These are phyloP conservation scores for Dione vanillae DNA, from an alignment of 2,888 invertebrate species.

Conservation along the genomic window DNA sequence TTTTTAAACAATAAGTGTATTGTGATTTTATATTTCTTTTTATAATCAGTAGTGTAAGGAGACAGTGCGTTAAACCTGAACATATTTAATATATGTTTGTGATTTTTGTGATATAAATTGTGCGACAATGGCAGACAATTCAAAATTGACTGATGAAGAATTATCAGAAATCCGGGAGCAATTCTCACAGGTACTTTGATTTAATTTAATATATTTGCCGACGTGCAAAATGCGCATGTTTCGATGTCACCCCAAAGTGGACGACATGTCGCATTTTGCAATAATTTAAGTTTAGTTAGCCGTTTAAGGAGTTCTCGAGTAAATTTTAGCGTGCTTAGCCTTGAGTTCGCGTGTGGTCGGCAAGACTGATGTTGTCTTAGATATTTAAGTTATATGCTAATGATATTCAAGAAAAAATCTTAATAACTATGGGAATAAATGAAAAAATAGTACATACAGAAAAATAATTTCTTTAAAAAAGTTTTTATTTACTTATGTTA, in stretches of 20 bases:
- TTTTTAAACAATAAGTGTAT: constrained; percentile 51
- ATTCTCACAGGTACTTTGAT: constrained; percentile 86
- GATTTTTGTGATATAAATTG: constrained; percentile 71
- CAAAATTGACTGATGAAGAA: constrained; percentile 87
- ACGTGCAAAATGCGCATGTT: constrained; percentile 29
- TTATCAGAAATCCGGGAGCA: constrained; percentile 90
- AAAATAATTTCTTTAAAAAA: too few species aligned
- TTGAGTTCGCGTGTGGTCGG: constrained; percentile 60
- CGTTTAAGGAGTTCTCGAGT: constrained; percentile 23
- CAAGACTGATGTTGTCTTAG: not conserved
- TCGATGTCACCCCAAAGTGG: constrained; percentile 5
- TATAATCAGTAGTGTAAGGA: constrained; percentile 54
- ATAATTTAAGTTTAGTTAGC: constrained; percentile 32
- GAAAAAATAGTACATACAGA: too few species aligned
- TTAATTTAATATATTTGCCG: constrained; percentile 25
- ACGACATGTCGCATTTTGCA: constrained; percentile 39
- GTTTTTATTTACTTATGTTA: too few species aligned
- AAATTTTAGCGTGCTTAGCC: constrained; percentile 47
- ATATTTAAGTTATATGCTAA: not conserved
- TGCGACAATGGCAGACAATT: constrained; percentile 80
- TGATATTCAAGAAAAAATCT: constrained; percentile 1
- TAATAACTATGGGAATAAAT: not conserved
- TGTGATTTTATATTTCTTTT: constrained; percentile 56
- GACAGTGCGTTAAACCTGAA: constrained; percentile 55
- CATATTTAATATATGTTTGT: constrained; percentile 64